phyloP scores from a whole-genome alignment of 2,113 vertebrate species.

The Phyllostomus hastatus region DNA sequence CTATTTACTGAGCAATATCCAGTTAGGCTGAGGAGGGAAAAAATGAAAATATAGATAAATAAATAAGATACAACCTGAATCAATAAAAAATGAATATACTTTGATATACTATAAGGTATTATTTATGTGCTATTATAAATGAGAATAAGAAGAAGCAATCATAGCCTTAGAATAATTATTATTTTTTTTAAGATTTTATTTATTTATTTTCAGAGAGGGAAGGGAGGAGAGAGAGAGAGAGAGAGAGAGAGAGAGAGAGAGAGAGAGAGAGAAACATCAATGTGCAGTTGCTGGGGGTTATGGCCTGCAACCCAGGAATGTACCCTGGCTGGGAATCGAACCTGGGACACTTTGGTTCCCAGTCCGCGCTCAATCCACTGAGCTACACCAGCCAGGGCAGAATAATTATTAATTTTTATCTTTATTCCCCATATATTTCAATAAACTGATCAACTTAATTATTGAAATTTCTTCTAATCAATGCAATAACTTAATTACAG shows the following conservation, averaged over 20 bases:
- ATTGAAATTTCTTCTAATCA: neutral
- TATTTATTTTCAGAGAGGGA: no score
- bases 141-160: neutral
- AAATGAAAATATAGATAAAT: neutral
- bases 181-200: no score
- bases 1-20: neutral
- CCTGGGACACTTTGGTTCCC: no score
- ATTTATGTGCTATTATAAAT: conserved; percentile 23
- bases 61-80: neutral
- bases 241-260: no score
- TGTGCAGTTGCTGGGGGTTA: no score
- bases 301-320: no score
- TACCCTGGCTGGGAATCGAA: no score
- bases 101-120: neutral
- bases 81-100: neutral
- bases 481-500: neutral
- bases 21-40: neutral
- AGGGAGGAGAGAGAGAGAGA: no score
- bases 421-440: neutral
- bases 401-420: neutral
- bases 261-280: no score
- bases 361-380: no score
- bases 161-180: neutral
- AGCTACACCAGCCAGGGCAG: no score
- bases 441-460: neutral